Percentiles rank a stretch among this genome's conserved stretches.
These are phyloP conservation scores for Epinotia nisella DNA, from an alignment of 2,888 invertebrate species.

Conservation along the genomic window DNA sequence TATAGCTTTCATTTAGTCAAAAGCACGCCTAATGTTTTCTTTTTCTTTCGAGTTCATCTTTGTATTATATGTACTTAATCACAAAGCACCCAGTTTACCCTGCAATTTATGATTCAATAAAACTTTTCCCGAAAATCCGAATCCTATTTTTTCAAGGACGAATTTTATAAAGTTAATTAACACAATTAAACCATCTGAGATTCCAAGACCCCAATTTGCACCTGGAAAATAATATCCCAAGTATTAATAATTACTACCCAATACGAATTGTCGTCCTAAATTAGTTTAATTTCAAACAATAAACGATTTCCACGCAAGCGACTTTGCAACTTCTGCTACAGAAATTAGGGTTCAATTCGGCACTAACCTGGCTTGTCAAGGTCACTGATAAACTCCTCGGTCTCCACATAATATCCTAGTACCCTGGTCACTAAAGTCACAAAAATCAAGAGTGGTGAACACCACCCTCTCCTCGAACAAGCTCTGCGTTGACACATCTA, in stretches of 20 bases:
- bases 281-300: background rate
- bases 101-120: background rate
- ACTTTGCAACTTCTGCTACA: background rate
- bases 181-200: background rate
- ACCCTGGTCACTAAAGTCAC: constrained; percentile 64
- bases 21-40: background rate
- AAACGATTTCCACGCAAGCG: background rate
- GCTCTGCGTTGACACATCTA: constrained; percentile 39
- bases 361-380: constrained; percentile 84
- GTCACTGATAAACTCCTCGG: constrained; percentile 83
- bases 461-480: constrained; percentile 29
- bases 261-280: background rate
- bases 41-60: background rate
- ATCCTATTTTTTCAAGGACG: background rate
- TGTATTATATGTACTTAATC: background rate
- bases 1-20: background rate
- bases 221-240: background rate
- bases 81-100: background rate
- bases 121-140: background rate
- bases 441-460: constrained; percentile 53
- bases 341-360: background rate
- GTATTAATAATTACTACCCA: constrained; percentile 12
- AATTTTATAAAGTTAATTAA: background rate
- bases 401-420: constrained; percentile 79
- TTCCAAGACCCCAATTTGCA: background rate